Base-by-base conservation (phyloP, 2,797 vertebrate species). In the Helarctos malayanus region DNA sequence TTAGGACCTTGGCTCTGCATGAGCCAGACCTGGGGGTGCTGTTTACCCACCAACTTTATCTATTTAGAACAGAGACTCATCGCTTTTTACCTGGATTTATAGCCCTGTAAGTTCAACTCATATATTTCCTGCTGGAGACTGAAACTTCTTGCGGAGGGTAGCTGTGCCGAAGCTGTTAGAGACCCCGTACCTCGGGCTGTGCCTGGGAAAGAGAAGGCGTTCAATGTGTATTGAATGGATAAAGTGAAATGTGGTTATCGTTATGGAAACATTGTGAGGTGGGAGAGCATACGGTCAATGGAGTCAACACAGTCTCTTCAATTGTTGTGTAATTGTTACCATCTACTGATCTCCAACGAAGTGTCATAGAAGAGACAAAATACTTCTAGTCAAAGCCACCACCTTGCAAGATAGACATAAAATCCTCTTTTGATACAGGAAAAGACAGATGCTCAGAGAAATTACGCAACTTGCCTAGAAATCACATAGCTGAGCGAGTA, bases 31-130 rank as follows among this genome's bases (percentile, higher is more conserved):
- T 92, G 84, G 71, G 84, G 92, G 73, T 47, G 65, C 73, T 96
- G 63, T 97, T 97, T 96, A 96, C 91, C 80, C 73, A 69, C 38
- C 2, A 6, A n/a, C 73, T 94, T 93, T 94, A 96, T 97, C 97
- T 97, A 0, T 41, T 54, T 68, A 90, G 88, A 94, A 63, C 88
- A 92, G 79, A 87, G 9, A 61, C 63, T 90, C 68, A 27, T 23
- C 87, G 92, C 79, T 91, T 59, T 82, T 73, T 76, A 13, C 54
- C 78, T 89, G 71, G 73, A 96, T 95, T 91, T 92, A 96, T 23
- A 59, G 80, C 29, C 87, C 15, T 45, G 18, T 71, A 68, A 76
- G 54, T 63, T 32, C 54, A 80, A 81, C 57, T 45, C 71, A 47
- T 49, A 52, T 68, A 75, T 59, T 27, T 32, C 47, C 59, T 54